These are phyloP conservation scores for Ganaspis sp. DNA, from an alignment of 1,140 invertebrate species.

Conservation along the genomic window DNA sequence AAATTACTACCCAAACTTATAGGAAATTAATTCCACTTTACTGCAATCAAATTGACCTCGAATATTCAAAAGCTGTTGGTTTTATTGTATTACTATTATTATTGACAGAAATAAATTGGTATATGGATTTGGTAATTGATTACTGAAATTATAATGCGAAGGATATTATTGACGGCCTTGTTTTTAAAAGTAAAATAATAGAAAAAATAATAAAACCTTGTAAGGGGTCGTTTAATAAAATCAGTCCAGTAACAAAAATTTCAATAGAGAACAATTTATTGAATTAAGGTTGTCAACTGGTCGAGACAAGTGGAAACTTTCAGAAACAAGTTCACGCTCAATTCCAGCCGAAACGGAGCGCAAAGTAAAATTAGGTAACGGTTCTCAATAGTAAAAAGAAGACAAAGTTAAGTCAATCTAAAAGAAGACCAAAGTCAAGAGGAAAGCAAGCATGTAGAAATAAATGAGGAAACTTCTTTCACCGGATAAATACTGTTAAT, in stretches of 20 bases:
- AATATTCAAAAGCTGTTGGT: no score
- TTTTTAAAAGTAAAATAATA: background rate
- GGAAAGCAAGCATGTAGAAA: conserved; percentile 12
- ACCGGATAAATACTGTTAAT: conserved; percentile 42
- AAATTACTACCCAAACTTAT: no score
- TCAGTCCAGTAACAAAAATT: background rate
- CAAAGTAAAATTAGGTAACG: conserved; percentile 28
- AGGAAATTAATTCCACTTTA: no score
- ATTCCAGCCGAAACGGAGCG: conserved; percentile 17
- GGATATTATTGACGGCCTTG: background rate
- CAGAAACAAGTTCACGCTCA: conserved; percentile 28
- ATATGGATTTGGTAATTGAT: background rate
- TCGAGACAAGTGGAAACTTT: conserved; percentile 18
- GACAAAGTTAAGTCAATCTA: conserved; percentile 4
- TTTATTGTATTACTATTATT: no score
- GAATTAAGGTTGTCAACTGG: conserved; percentile 19
- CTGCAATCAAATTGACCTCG: no score
- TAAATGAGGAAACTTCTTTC: conserved; percentile 34
- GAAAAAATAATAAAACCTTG: background rate
- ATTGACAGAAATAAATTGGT: no score
- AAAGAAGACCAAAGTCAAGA: conserved; percentile 1
- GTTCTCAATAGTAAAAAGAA: conserved; percentile 21
- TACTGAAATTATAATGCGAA: no score
- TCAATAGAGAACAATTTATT: background rate
- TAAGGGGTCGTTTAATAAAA: background rate